These are phyloP conservation scores for Henicopernis longicauda DNA, from an alignment of 2,113 vertebrate genomes.

Conservation along the genomic window DNA sequence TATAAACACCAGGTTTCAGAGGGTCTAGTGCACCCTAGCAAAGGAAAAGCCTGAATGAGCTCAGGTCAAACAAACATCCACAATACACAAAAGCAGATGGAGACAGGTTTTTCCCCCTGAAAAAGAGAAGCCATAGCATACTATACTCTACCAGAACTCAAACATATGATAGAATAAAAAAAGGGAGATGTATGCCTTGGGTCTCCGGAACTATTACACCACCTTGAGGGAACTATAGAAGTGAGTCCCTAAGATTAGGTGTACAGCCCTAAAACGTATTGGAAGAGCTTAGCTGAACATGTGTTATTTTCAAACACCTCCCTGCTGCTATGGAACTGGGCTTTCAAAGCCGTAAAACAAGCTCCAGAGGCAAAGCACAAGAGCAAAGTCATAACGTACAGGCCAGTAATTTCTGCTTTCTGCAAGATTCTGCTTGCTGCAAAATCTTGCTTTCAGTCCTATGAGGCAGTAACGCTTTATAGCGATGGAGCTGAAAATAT, in stretches of 20 bases:
- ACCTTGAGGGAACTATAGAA: background rate
- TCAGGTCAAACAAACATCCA: background rate
- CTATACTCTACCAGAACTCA: background rate
- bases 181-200: background rate
- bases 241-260: background rate
- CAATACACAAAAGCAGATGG: background rate
- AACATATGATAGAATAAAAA: background rate
- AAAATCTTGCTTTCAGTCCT: slow-evolving; percentile 26
- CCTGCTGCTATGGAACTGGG: background rate
- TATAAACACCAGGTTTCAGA: background rate
- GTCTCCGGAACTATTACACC: background rate
- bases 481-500: slow-evolving; percentile 22
- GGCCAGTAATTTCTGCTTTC: slow-evolving; percentile 34
- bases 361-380: slow-evolving; percentile 14
- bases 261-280: background rate
- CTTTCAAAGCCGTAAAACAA: slow-evolving; percentile 14
- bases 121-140: background rate
- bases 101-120: background rate
- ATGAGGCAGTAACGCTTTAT: slow-evolving; percentile 20
- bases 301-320: slow-evolving; percentile 21
- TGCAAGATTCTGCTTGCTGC: slow-evolving; percentile 1
- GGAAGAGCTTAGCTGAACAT: slow-evolving; percentile 2
- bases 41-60: background rate
- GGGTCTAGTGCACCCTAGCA: background rate
- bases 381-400: slow-evolving; percentile 1